Conservation (phyloP, 1,140 invertebrate species). For the Drosophila orena region DNA sequence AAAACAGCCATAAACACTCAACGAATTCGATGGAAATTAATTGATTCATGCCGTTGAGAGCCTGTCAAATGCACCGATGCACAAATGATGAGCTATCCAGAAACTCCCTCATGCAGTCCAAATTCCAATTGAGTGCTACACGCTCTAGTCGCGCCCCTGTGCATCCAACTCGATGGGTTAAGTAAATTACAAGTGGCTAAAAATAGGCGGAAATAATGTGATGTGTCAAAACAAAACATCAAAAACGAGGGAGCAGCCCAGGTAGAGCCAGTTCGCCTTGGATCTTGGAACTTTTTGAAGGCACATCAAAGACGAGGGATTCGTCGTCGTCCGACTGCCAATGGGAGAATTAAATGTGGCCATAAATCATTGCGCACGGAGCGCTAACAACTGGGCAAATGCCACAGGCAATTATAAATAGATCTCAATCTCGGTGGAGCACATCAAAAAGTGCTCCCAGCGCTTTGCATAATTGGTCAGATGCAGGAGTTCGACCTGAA, state of each 20-base stretch:
- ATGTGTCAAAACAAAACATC: constrained; percentile 81
- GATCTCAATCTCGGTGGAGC: constrained; percentile 21
- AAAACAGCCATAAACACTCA: constrained; percentile 74
- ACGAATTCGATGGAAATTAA: constrained; percentile 70
- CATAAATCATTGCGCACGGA: constrained; percentile 73
- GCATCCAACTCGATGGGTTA: constrained; percentile 24
- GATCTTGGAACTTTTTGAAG: constrained; percentile 3
- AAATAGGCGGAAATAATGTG: constrained; percentile 78
- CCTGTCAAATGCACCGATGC: constrained; percentile 70
- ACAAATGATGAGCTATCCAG: constrained; percentile 49
- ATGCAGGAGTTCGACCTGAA: constrained; percentile 12
- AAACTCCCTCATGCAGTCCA: constrained; percentile 41
- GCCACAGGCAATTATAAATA: constrained; percentile 71
- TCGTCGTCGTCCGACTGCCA: constrained; percentile 61
- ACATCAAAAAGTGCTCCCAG: constrained; percentile 32
- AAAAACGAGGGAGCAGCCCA: constrained; percentile 48
- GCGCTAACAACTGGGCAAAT: constrained; percentile 59
- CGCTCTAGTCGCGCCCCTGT: constrained; percentile 10
- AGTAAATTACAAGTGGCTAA: constrained; percentile 68
- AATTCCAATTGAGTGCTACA: constrained; percentile 62
- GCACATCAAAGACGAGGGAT: constrained; percentile 63
- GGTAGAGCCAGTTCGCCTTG: constrained; percentile 20
- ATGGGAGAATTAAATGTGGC: constrained; percentile 75
- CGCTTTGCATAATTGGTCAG: constrained; percentile 37
- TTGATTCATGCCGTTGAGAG: constrained; percentile 71